Base-by-base conservation (phyloP, 2,797 vertebrate species). In the Sebastes alutus region DNA sequence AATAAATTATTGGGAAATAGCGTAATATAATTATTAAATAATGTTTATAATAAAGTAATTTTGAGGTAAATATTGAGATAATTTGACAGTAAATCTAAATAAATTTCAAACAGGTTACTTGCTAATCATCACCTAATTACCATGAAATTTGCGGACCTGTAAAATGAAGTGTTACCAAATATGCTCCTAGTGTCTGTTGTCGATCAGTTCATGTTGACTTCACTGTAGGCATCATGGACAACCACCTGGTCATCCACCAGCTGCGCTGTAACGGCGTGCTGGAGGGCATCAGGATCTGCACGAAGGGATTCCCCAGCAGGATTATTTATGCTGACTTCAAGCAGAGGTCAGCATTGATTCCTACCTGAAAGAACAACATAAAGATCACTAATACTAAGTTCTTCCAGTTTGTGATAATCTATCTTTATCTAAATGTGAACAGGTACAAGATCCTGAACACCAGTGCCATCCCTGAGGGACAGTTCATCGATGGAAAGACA, bases 401-500 rank as follows among this genome's bases (percentile, higher is more conserved):
- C 27, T 71, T 33, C n/a, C 58, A 52, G 9, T 60, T 81, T 29
- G 12, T 46, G 22, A 71, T 52, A 1, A 33, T 72, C 3, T 33
- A 12, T 59, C 2, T 27, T 77, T 4, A 65, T 77, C 18, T 20
- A 33, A 8, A 29, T 62, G 0, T n/a, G 11, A 71, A 78, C 82
- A 93, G 92, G 66, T 95, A 94, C 88, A 94, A 95, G 83, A 94
- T 93, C 58, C 92, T 97, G 18, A 97, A 97, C 81, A 96, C 96
- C 33, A 97, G 96, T 20, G 97, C 96, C 0, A 95, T 94, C 79
- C 97, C 97, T 0, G 97, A 97, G 71, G 97, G 97, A 69, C 96
- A 97, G 78, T 97, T 97, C 90, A 97, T 97, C 0, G 97, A 97
- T 4, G 97, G 96, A 89, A 97, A 96, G 92, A 97, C 97, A 72